Evolutionary conservation across 2,797 vertebrate species (phyloP).

Genomic region (Sebastolobus alascanus): DNA sequence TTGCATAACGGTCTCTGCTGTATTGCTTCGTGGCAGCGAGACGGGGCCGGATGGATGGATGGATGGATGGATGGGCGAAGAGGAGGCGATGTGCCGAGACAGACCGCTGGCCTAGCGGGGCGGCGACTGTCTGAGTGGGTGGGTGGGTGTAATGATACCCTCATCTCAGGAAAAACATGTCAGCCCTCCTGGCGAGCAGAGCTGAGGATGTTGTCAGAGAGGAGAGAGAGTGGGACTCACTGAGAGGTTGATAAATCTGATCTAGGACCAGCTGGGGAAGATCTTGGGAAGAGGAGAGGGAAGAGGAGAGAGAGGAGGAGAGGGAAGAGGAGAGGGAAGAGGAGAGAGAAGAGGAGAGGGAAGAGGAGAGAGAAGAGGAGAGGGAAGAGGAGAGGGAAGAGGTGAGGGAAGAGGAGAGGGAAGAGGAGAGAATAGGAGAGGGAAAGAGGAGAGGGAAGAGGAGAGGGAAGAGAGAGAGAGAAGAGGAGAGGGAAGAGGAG

Average conservation of each 20-base stretch:
- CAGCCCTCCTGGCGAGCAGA: conserved; percentile 29
- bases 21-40: conserved; percentile 7
- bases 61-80: background rate
- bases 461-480: no score
- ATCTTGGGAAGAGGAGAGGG: no score
- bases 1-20: conserved; percentile 51
- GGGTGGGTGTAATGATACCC: conserved; percentile 46
- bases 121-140: background rate
- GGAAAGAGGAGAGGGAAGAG: no score
- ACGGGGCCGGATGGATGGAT: no score
- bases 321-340: no score
- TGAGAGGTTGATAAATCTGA: conserved; percentile 19
- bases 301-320: no score
- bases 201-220: conserved; percentile 9
- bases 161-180: conserved; percentile 42
- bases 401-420: no score
- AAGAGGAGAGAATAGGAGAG: no score
- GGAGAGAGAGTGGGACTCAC: background rate
- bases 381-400: no score
- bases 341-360: no score
- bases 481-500: no score
- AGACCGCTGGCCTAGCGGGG: conserved; percentile 7
- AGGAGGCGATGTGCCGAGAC: background rate
- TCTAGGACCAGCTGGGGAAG: conserved; percentile 35
- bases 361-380: no score